Base-by-base conservation (phyloP, 2,113 vertebrate genomes). In the Mormyrus iriodes region DNA sequence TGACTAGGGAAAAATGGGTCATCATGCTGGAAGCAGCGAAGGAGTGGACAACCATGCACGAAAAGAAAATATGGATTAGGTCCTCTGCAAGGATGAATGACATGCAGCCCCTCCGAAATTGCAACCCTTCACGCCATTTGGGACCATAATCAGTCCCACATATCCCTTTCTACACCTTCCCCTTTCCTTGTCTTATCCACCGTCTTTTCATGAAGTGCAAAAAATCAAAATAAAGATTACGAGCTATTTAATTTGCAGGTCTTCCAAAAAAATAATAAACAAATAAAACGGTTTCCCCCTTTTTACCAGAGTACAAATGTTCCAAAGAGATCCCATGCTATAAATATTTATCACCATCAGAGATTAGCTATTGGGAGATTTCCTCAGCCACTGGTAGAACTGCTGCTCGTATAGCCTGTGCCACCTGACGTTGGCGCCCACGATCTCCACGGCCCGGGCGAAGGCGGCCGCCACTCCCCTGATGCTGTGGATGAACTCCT, bases 371-470 rank as follows among this genome's bases (percentile, higher is more conserved):
- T 93, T 95, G 79, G 96, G 94, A 89, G 97, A 96, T 95, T 98
- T 98, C 90, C 97, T 96, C 89, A 99, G 94, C 98, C 98, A 99
- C 69, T 98, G 98, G 94, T 97, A 99, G 88, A 99, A 97, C 93
- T 97, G 97, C 89, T 97, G 97, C 91, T 97, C 96, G 92, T 98
- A 97, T 90, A 98, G 96, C 89, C 93, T 96, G 94, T 98, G 97
- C 98, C 98, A 99, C 90, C 95, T 95, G 61, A 99, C 98, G 24
- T 99, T 99, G 86, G 98, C 97, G 94, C 98, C 97, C 0, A 99
- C 98, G 1, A 98, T 98, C 95, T 99, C 98, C 92, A 99, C 94
- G 0, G 98, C 97, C 0, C 97, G 96, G 61, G 97, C 94, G 93
- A 98, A 96, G 5, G 97, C 97, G 61, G 97, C 95, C 55, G 92